These are phyloP conservation scores for Philonicus albiceps DNA, from an alignment of 2,888 invertebrate species.

Conservation along the genomic window DNA sequence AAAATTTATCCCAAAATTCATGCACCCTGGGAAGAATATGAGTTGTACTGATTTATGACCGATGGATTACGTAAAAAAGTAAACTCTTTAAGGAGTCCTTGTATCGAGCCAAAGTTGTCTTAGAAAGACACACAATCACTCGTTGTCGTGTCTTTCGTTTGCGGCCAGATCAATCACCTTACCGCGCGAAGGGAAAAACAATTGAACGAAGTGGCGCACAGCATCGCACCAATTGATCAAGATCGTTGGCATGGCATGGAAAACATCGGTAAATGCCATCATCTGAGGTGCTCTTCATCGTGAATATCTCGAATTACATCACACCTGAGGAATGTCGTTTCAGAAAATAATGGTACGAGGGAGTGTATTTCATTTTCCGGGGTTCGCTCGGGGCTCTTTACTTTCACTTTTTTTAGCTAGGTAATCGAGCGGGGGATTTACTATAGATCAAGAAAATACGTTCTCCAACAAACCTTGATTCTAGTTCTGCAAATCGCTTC, in stretches of 20 bases:
- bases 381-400: background rate
- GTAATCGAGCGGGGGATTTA: background rate
- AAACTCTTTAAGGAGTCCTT: background rate
- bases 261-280: constrained; percentile 1
- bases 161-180: background rate
- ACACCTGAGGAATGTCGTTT: constrained; percentile 22
- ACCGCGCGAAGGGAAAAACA: background rate
- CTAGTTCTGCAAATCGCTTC: constrained; percentile 84
- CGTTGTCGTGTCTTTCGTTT: background rate
- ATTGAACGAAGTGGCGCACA: background rate
- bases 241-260: background rate
- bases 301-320: constrained; percentile 15
- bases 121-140: background rate
- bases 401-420: constrained; percentile 13
- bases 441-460: constrained; percentile 50
- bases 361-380: background rate
- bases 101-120: background rate
- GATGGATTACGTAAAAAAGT: background rate
- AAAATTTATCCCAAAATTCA: background rate
- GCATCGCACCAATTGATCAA: background rate
- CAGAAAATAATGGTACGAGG: background rate
- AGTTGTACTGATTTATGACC: background rate
- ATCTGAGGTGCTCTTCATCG: background rate
- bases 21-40: background rate
- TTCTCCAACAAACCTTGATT: constrained; percentile 64